Conservation (phyloP, 2,888 invertebrate genomes). For the Eucriotettix oculatus region DNA sequence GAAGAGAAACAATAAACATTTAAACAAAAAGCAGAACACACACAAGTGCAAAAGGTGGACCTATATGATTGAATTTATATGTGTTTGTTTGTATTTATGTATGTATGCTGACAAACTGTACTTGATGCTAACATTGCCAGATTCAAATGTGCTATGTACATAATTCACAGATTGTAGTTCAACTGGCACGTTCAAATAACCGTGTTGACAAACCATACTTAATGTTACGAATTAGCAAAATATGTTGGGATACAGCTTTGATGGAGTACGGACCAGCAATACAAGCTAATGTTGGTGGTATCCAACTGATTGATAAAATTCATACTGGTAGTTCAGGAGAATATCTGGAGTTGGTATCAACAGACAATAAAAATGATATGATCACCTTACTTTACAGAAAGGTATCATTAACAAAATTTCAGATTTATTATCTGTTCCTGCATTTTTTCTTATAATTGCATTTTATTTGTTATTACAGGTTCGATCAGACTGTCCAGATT, state of each 20-base stretch:
- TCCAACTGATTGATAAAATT: slow-evolving; percentile 56
- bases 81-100: too few relatives aligned
- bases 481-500: slow-evolving; percentile 65
- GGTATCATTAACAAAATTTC: slow-evolving; percentile 25
- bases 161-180: slow-evolving; percentile 39
- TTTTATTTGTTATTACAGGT: slow-evolving; percentile 34
- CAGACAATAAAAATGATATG: slow-evolving; percentile 41
- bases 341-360: slow-evolving; percentile 56
- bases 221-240: slow-evolving; percentile 48
- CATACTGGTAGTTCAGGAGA: slow-evolving; percentile 58
- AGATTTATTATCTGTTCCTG: background rate
- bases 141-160: background rate
- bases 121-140: too few relatives aligned
- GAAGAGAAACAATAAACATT: too few relatives aligned
- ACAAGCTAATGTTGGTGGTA: slow-evolving; percentile 47
- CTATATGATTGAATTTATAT: too few relatives aligned
- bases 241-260: slow-evolving; percentile 55
- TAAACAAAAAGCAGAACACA: too few relatives aligned
- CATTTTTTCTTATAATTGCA: background rate
- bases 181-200: slow-evolving; percentile 45
- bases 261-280: slow-evolving; percentile 66
- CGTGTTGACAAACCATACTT: slow-evolving; percentile 55
- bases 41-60: too few relatives aligned
- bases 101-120: too few relatives aligned
- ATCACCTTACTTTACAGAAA: slow-evolving; percentile 59